Conservation (phyloP, 2,888 invertebrate genomes). For the Thymelicus lineola region DNA sequence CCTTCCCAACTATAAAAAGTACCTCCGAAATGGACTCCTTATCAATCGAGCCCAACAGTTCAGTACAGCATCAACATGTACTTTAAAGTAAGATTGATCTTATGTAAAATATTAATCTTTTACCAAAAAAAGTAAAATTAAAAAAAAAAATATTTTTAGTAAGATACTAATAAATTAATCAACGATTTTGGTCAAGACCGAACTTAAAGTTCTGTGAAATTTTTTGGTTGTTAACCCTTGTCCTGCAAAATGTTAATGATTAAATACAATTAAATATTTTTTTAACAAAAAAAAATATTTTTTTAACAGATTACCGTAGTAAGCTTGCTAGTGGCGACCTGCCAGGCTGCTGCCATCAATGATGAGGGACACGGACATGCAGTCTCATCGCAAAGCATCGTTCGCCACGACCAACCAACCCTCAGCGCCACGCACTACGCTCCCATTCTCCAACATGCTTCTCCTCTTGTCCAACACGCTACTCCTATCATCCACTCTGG, state of each 20-base stretch:
- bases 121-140: too few species aligned
- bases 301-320: conserved; percentile 69
- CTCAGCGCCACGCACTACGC: conserved; percentile 58
- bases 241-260: too few species aligned
- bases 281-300: not conserved
- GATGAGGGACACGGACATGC: conserved; percentile 66
- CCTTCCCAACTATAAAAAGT: conserved; percentile 77
- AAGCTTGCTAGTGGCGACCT: conserved; percentile 71
- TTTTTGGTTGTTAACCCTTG: too few species aligned
- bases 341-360: conserved; percentile 70
- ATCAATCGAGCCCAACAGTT: conserved; percentile 71
- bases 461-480: conserved; percentile 48
- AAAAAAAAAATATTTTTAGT: too few species aligned
- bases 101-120: not conserved
- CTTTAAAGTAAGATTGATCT: conserved; percentile 68
- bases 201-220: too few species aligned
- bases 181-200: too few species aligned
- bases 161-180: too few species aligned
- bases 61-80: conserved; percentile 73
- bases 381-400: conserved; percentile 75
- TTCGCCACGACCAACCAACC: conserved; percentile 68
- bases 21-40: conserved; percentile 62
- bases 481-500: conserved; percentile 51
- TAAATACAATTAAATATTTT: too few species aligned
- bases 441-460: conserved; percentile 52